These are phyloP conservation scores for Phyllotreta cruciferae DNA, from an alignment of 2,888 invertebrate species.

Conservation along the genomic window DNA sequence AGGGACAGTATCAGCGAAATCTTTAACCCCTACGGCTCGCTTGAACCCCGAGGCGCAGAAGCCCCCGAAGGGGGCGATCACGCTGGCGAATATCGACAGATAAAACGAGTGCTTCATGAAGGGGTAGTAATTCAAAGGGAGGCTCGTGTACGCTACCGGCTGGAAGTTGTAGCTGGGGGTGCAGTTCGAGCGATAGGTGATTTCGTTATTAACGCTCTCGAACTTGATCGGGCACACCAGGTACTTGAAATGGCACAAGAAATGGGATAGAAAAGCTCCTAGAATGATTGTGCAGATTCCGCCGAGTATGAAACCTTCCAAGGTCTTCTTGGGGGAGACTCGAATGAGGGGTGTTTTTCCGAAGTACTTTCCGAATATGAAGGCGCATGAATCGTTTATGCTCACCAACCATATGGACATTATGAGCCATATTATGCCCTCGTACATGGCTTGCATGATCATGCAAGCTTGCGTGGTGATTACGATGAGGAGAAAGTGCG, in stretches of 20 bases:
- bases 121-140: conserved; percentile 71
- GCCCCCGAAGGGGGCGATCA: conserved; percentile 99
- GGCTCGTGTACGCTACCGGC: conserved; percentile 32
- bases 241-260: conserved; percentile 46
- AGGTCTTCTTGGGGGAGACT: conserved; percentile 98
- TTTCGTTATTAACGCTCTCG: conserved; percentile 64
- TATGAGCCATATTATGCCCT: conserved; percentile 92
- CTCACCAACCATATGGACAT: conserved; percentile 98
- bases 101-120: conserved; percentile 94
- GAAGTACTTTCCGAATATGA: conserved; percentile 98
- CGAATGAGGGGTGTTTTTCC: conserved; percentile 98
- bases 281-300: conserved; percentile 91
- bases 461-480: conserved; percentile 97
- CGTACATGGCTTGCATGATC: conserved; percentile 96
- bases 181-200: conserved; percentile 44
- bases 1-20: conserved; percentile 98
- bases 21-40: conserved; percentile 96
- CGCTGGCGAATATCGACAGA: conserved; percentile 94
- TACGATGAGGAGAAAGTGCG: conserved; percentile 94
- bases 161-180: conserved; percentile 45
- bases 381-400: conserved; percentile 99
- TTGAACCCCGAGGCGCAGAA: conserved; percentile 99
- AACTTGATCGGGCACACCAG: conserved; percentile 51
- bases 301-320: conserved; percentile 99
- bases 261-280: conserved; percentile 73